Evolutionary conservation across 2,113 vertebrate genomes (phyloP).

Genomic region (Heteronetta atricapilla): DNA sequence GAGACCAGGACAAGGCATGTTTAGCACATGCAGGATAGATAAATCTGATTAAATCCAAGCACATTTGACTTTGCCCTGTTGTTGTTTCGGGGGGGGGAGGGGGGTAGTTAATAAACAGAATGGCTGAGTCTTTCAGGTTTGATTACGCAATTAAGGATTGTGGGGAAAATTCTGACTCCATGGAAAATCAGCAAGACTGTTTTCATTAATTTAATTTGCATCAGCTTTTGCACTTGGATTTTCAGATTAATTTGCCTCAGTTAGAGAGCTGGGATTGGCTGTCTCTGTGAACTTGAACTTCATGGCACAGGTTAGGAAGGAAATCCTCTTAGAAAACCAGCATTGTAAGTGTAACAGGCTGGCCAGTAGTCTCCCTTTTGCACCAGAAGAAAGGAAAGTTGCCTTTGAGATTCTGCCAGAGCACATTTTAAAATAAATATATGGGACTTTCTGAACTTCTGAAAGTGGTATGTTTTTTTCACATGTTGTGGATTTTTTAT

Average conservation of each 20-base stretch:
- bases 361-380: not conserved
- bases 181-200: slow-evolving; percentile 2
- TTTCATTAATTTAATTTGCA: not conserved
- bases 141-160: not conserved
- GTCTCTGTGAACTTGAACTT: slow-evolving; percentile 17
- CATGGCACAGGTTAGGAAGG: not conserved
- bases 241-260: not conserved
- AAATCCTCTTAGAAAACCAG: not conserved
- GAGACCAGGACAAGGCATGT: not conserved
- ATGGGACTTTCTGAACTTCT: not conserved
- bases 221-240: slow-evolving; percentile 11
- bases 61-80: not conserved
- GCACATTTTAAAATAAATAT: not conserved
- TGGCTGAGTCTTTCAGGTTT: not conserved
- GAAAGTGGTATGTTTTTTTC: not conserved
- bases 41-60: not conserved
- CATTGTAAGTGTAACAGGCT: not conserved
- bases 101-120: not conserved
- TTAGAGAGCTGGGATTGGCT: not conserved
- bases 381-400: not conserved
- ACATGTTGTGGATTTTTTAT: not conserved
- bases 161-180: not conserved
- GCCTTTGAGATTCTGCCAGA: not conserved
- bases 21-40: not conserved
- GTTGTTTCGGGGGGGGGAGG: not conserved